phyloP scores from a whole-genome alignment of 2,113 vertebrate species.

The Capreolus pygargus region DNA sequence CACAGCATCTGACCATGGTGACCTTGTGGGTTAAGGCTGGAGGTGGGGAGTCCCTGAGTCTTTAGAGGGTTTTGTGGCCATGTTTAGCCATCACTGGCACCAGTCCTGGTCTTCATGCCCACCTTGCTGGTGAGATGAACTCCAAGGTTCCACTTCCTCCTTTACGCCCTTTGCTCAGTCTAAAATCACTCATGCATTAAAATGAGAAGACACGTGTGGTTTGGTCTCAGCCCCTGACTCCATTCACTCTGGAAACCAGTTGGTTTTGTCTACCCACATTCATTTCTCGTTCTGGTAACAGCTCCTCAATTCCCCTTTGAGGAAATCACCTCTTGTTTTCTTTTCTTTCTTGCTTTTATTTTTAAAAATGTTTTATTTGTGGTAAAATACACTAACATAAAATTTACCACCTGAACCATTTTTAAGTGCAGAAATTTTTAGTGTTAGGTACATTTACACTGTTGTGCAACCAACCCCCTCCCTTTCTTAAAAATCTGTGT shows the following conservation, averaged over 20 bases:
- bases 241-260: neutral
- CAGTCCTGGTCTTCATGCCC: neutral
- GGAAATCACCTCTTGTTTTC: neutral
- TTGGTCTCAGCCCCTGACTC: neutral
- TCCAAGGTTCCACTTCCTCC: neutral
- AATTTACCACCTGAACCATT: neutral
- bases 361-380: neutral
- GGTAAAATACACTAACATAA: neutral
- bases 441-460: neutral
- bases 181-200: neutral
- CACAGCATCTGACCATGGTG: neutral
- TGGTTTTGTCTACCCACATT: neutral
- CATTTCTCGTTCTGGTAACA: constrained; percentile 34
- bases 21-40: neutral
- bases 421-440: neutral
- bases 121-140: neutral
- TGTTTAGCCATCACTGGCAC: neutral
- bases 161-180: neutral
- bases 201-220: neutral
- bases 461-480: neutral
- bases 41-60: neutral
- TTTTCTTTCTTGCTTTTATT: neutral
- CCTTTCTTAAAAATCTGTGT: neutral
- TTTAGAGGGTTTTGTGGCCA: neutral
- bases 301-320: neutral